Percentiles rank a stretch among this genome's conserved stretches.
Conservation (phyloP, 2,797 vertebrate genomes). For the Rousettus madagascariensis region DNA sequence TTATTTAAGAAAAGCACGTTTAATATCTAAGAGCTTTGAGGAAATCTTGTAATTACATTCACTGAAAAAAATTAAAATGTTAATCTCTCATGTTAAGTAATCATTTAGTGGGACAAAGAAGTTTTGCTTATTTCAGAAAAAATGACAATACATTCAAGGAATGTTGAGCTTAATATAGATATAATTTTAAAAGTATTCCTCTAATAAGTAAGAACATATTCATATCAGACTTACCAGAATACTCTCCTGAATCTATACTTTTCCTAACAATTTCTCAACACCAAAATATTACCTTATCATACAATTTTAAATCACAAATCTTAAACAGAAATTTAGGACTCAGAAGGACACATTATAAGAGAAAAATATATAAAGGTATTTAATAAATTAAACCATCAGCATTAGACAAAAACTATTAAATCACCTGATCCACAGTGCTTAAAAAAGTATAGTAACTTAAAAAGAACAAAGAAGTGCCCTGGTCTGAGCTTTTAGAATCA, state of each 20-base stretch:
- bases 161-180: background rate
- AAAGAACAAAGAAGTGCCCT: background rate
- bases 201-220: background rate
- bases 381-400: background rate
- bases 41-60: background rate
- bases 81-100: background rate
- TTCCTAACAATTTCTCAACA: background rate
- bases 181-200: background rate
- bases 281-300: background rate
- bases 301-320: background rate
- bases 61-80: background rate
- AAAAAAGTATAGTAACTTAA: background rate
- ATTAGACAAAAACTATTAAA: background rate
- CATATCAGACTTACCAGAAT: background rate
- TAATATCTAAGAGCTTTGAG: background rate
- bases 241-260: background rate
- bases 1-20: background rate
- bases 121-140: background rate
- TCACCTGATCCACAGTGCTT: background rate
- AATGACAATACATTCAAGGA: background rate
- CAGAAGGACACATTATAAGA: background rate
- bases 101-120: background rate
- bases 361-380: background rate
- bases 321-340: background rate
- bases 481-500: background rate